A percentile compares a stretch with the other conserved stretches of the same genome.
phyloP scores from a whole-genome alignment of 2,797 vertebrate species.

The Sarcophilus harrisii region DNA sequence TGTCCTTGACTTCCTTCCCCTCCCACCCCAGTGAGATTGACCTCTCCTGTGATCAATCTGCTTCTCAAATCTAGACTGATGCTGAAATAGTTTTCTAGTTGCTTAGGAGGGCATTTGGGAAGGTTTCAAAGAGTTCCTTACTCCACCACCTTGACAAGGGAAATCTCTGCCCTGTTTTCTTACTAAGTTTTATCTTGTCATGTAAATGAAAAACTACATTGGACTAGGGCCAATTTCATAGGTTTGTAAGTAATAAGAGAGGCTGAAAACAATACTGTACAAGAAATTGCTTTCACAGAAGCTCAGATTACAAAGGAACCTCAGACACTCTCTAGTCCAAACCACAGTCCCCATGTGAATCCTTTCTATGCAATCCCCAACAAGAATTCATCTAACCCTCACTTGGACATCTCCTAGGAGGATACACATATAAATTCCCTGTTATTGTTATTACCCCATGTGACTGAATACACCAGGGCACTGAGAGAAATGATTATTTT shows the following conservation, averaged over 20 bases:
- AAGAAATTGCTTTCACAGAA: background rate
- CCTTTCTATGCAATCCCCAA: background rate
- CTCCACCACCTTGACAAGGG: too few relatives aligned
- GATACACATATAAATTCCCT: background rate
- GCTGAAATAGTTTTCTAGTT: too few relatives aligned
- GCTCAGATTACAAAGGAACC: background rate
- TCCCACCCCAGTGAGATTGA: too few relatives aligned
- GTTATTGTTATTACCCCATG: background rate
- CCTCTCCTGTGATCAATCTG: too few relatives aligned
- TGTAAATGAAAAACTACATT: background rate
- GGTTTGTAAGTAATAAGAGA: background rate
- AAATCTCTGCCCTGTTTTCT: background rate
- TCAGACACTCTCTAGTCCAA: background rate
- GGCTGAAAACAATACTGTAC: background rate
- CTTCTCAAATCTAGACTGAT: too few relatives aligned
- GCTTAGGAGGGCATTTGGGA: too few relatives aligned
- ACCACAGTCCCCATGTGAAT: background rate
- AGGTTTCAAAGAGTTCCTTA: too few relatives aligned
- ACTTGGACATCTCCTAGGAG: background rate
- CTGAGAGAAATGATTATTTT: background rate
- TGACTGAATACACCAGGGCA: background rate
- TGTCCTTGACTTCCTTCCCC: too few relatives aligned
- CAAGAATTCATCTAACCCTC: background rate
- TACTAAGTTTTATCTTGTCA: background rate
- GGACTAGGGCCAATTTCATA: background rate